Evolutionary conservation across 2,113 vertebrate genomes (phyloP).

Genomic region (Progne subis): DNA sequence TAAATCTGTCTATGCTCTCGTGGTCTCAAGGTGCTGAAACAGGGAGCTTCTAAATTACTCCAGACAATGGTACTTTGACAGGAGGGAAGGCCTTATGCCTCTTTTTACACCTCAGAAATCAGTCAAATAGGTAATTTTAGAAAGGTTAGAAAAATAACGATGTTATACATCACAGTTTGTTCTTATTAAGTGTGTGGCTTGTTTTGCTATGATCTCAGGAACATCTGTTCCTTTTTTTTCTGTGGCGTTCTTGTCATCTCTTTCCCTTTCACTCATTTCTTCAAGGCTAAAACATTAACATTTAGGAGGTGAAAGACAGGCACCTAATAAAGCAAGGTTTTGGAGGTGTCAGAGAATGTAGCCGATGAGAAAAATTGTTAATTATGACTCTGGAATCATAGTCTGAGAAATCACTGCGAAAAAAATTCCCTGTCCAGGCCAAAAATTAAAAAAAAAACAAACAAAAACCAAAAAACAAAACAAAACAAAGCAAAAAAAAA

Average conservation of each 20-base stretch:
- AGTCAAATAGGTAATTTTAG: slow-evolving; percentile 48
- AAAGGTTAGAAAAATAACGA: slow-evolving; percentile 24
- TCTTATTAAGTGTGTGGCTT: not conserved
- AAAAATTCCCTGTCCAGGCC: not conserved
- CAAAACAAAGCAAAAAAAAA: too few relatives aligned
- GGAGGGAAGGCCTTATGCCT: not conserved
- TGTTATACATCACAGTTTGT: not conserved
- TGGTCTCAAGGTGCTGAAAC: not conserved
- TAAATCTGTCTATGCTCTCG: slow-evolving; percentile 4
- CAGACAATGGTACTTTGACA: not conserved
- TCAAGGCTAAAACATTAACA: not conserved
- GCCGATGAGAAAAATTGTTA: not conserved
- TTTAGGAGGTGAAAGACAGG: not conserved
- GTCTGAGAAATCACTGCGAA: not conserved
- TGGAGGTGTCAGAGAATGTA: not conserved
- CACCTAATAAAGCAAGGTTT: not conserved
- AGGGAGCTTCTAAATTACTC: slow-evolving; percentile 2
- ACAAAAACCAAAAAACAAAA: too few relatives aligned
- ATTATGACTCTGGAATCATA: not conserved
- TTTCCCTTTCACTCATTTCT: not conserved
- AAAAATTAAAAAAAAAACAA: not conserved
- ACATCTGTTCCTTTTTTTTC: slow-evolving; percentile 31
- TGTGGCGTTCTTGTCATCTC: not conserved
- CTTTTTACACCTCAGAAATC: slow-evolving; percentile 55
- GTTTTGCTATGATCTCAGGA: slow-evolving; percentile 29